Conservation (phyloP, 2,113 vertebrate species). For the Pomatostomus ruficeps region DNA sequence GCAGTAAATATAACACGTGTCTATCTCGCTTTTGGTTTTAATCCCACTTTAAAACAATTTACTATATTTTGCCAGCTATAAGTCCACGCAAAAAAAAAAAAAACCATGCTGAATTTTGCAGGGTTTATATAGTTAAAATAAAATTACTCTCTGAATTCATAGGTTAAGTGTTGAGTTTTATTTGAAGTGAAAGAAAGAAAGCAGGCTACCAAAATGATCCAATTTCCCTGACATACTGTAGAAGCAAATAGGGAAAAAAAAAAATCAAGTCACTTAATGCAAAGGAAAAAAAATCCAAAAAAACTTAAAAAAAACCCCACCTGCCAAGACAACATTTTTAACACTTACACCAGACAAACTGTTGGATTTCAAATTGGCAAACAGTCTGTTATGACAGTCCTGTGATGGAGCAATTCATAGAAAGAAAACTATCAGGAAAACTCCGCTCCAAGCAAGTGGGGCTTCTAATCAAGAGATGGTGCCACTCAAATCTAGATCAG, state of each 20-base stretch:
- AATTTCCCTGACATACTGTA: constrained; percentile 13
- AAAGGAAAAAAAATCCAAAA: not conserved
- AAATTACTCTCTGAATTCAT: not conserved
- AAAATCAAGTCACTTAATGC: constrained; percentile 47
- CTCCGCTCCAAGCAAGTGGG: constrained; percentile 28
- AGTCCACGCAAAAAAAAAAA: not conserved
- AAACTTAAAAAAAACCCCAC: not conserved
- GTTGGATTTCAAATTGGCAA: constrained; percentile 71
- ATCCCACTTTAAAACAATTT: not conserved
- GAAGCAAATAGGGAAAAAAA: constrained; percentile 17
- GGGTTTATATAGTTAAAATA: not conserved
- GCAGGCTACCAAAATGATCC: constrained; percentile 16
- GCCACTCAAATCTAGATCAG: constrained; percentile 34
- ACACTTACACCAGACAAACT: constrained; percentile 72
- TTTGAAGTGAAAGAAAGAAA: not conserved
- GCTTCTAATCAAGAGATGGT: constrained; percentile 36
- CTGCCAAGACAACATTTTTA: constrained; percentile 70
- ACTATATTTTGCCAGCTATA: not conserved
- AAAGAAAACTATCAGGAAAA: constrained; percentile 64
- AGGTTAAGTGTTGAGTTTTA: not conserved
- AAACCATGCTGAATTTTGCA: not conserved
- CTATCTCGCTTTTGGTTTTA: not conserved
- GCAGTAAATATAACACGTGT: not conserved
- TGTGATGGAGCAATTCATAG: constrained; percentile 66
- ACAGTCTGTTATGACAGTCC: constrained; percentile 70